phyloP scores from a whole-genome alignment of 2,113 vertebrate species.

The Neomonachus schauinslandi region DNA sequence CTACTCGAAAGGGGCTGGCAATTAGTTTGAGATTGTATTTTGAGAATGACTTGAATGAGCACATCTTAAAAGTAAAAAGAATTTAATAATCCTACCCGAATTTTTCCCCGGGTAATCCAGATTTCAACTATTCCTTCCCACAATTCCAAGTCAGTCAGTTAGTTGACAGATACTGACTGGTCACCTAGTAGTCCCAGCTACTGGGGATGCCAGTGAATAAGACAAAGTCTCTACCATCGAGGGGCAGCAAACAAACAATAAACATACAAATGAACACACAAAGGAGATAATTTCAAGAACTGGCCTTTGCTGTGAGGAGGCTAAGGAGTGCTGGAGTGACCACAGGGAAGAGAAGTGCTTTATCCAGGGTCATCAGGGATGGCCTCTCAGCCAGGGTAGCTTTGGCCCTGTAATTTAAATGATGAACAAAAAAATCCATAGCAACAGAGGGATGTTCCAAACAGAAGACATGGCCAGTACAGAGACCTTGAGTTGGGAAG shows the following conservation, averaged over 20 bases:
- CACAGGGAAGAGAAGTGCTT: not conserved
- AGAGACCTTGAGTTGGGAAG: not conserved
- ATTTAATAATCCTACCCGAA: not conserved
- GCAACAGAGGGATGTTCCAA: not conserved
- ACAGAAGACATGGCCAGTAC: not conserved
- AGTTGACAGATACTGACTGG: not conserved
- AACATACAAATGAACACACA: not conserved
- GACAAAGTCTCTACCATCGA: not conserved
- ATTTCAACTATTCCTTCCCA: not conserved
- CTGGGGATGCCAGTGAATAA: not conserved
- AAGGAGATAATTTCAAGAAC: not conserved
- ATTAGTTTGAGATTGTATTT: not conserved
- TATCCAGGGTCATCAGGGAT: not conserved
- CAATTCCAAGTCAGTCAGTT: not conserved
- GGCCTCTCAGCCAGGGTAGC: not conserved
- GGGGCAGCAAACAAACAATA: not conserved
- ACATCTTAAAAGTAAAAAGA: slow-evolving; percentile 6
- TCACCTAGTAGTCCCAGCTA: not conserved
- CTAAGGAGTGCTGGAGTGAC: not conserved
- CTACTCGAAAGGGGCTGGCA: not conserved
- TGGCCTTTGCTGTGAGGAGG: not conserved
- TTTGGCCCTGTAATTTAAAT: not conserved
- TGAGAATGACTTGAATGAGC: slow-evolving; percentile 10
- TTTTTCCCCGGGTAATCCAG: not conserved
- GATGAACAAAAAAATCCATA: not conserved